These are phyloP conservation scores for Fistularia tabacaria DNA, from an alignment of 2,797 vertebrate species.

Conservation along the genomic window DNA sequence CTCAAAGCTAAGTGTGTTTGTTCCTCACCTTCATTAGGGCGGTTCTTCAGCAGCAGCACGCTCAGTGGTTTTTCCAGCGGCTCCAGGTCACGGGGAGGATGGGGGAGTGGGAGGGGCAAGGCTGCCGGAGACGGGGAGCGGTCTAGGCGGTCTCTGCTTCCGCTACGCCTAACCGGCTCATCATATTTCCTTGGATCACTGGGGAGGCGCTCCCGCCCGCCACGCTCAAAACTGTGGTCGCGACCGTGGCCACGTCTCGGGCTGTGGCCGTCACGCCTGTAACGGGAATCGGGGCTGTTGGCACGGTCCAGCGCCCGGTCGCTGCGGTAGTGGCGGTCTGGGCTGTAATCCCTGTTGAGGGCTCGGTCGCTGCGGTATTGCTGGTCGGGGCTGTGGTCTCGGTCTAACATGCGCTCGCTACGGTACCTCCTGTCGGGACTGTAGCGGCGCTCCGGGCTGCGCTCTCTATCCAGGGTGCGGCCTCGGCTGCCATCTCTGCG, in stretches of 20 bases:
- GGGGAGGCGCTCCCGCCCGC: conserved; percentile 29
- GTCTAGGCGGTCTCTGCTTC: conserved; percentile 81
- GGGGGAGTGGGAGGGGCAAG: conserved; percentile 61
- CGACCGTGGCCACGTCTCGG: conserved; percentile 53
- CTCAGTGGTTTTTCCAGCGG: conserved; percentile 78
- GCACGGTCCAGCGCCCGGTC: conserved; percentile 66
- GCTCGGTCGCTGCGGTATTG: conserved; percentile 70
- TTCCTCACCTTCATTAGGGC: conserved; percentile 85
- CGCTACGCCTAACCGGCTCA: conserved; percentile 58
- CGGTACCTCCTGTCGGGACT: conserved; percentile 63
- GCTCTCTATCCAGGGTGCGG: conserved; percentile 57
- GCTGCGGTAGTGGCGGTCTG: conserved; percentile 62
- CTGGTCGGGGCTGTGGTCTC: conserved; percentile 78
- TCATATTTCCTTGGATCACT: conserved; percentile 54
- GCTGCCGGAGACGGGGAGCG: conserved; percentile 74
- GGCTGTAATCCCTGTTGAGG: conserved; percentile 63
- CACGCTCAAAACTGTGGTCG: conserved; percentile 54
- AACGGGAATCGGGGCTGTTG: conserved; percentile 66
- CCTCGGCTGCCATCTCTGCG: conserved; percentile 77
- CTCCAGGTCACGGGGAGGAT: conserved; percentile 48
- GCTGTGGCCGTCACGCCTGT: conserved; percentile 54
- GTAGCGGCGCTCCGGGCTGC: conserved; percentile 61
- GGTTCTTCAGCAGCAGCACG: conserved; percentile 88
- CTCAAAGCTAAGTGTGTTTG: not conserved
- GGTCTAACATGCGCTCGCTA: conserved; percentile 70